Percentiles rank a stretch among this genome's conserved stretches.
phyloP scores from a whole-genome alignment of 2,888 invertebrate genomes.

The Sarcophaga rosellei region DNA sequence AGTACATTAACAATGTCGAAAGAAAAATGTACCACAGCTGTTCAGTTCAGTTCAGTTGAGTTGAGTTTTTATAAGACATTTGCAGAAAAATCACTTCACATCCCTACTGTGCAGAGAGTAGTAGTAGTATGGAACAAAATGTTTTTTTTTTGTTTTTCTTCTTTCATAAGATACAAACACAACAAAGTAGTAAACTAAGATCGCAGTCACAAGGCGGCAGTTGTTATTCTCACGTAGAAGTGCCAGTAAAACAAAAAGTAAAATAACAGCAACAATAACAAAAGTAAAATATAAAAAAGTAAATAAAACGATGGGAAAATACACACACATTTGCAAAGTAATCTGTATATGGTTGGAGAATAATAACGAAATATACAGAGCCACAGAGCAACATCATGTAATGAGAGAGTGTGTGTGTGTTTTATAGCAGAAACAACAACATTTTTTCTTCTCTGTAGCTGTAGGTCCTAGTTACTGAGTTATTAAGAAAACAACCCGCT shows the following conservation, averaged over 20 bases:
- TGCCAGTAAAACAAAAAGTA: constrained; percentile 53
- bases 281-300: constrained; percentile 39
- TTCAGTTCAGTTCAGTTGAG: not conserved
- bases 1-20: not conserved
- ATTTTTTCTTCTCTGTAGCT: constrained; percentile 18
- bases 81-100: not conserved
- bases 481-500: constrained; percentile 65
- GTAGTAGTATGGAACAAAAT: not conserved
- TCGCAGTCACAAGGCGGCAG: constrained; percentile 61
- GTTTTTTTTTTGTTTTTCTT: constrained; percentile 10
- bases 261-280: not conserved
- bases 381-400: constrained; percentile 67
- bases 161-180: constrained; percentile 25
- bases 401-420: constrained; percentile 30
- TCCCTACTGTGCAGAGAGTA: not conserved
- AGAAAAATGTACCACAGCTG: not conserved
- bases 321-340: constrained; percentile 49
- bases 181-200: constrained; percentile 62
- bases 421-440: constrained; percentile 40
- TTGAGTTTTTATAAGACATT: not conserved
- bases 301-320: constrained; percentile 67
- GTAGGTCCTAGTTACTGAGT: constrained; percentile 61
- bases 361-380: constrained; percentile 70
- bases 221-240: constrained; percentile 66
- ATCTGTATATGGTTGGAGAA: constrained; percentile 28